These are phyloP conservation scores for Drosophila jambulina DNA, from an alignment of 1,140 invertebrate genomes.

Conservation along the genomic window DNA sequence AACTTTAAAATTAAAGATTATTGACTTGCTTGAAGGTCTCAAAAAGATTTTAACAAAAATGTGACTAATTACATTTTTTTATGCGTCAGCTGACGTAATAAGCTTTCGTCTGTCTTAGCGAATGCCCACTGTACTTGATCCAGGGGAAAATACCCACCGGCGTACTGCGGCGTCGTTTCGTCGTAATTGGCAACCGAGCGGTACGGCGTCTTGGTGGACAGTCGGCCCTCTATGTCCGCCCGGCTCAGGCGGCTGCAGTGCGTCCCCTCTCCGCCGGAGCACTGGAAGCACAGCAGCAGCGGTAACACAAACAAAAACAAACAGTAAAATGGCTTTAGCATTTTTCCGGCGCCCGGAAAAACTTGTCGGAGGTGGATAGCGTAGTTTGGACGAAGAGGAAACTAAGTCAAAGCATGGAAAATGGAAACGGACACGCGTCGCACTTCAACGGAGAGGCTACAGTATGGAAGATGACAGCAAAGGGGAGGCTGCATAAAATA, in stretches of 20 bases:
- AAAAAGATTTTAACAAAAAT: too few species aligned
- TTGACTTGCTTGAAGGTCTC: background rate
- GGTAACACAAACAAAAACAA: conserved; percentile 29
- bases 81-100: conserved; percentile 1
- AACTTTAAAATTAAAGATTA: background rate
- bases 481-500: conserved; percentile 18
- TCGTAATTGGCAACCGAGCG: conserved; percentile 87
- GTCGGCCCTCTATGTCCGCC: conserved; percentile 72
- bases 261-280: conserved; percentile 20
- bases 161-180: conserved; percentile 85
- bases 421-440: conserved; percentile 17
- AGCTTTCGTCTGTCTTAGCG: background rate
- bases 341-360: conserved; percentile 48
- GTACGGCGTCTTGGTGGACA: conserved; percentile 88
- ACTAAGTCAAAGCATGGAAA: conserved; percentile 57
- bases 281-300: conserved; percentile 19
- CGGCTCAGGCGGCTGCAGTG: conserved; percentile 48
- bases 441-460: background rate
- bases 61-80: background rate
- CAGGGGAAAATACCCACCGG: conserved; percentile 84
- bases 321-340: conserved; percentile 38
- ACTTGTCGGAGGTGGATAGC: conserved; percentile 50
- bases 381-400: conserved; percentile 23
- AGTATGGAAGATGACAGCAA: conserved; percentile 3
- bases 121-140: conserved; percentile 1